A percentile compares a stretch with the other conserved stretches of the same genome.
Evolutionary conservation across 2,888 invertebrate species (phyloP).

Genomic region (Drosophila maculinotata): DNA sequence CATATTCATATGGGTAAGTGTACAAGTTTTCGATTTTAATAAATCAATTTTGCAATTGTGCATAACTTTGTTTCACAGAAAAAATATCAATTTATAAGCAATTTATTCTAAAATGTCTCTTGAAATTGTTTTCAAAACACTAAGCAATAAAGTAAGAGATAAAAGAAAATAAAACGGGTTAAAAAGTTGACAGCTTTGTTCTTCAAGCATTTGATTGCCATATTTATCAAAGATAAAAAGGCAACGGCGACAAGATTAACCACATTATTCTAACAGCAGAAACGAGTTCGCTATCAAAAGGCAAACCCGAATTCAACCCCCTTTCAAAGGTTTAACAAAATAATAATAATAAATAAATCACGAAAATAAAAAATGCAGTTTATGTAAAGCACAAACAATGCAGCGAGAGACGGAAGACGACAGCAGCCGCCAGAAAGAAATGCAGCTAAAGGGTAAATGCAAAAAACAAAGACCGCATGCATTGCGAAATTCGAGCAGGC

Average conservation of each 20-base stretch:
- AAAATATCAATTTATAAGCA: not conserved
- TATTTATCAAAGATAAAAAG: slow-evolving; percentile 77
- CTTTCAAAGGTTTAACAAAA: slow-evolving; percentile 14
- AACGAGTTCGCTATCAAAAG: slow-evolving; percentile 60
- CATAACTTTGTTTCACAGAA: not conserved
- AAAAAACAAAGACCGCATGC: slow-evolving; percentile 61
- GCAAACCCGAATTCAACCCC: slow-evolving; percentile 71
- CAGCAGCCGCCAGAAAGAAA: slow-evolving; percentile 14
- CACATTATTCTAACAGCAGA: slow-evolving; percentile 74
- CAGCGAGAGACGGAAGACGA: slow-evolving; percentile 32
- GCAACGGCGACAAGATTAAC: slow-evolving; percentile 82
- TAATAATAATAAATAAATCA: slow-evolving; percentile 47
- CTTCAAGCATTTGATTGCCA: slow-evolving; percentile 78
- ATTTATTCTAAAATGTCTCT: not conserved
- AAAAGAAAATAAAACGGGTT: slow-evolving; percentile 36
- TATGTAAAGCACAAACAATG: slow-evolving; percentile 51
- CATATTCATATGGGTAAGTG: slow-evolving; percentile 11
- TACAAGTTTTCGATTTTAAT: slow-evolving; percentile 3
- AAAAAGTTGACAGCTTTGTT: slow-evolving; percentile 74
- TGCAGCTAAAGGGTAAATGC: slow-evolving; percentile 55
- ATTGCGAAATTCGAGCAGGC: slow-evolving; percentile 70
- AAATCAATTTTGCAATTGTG: not conserved
- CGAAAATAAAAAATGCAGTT: slow-evolving; percentile 30
- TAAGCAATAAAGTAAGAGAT: not conserved
- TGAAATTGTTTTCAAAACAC: slow-evolving; percentile 11